A percentile compares a stretch with the other conserved stretches of the same genome.
Conservation (phyloP, 2,888 invertebrate species). For the Platypus cylindrus region DNA sequence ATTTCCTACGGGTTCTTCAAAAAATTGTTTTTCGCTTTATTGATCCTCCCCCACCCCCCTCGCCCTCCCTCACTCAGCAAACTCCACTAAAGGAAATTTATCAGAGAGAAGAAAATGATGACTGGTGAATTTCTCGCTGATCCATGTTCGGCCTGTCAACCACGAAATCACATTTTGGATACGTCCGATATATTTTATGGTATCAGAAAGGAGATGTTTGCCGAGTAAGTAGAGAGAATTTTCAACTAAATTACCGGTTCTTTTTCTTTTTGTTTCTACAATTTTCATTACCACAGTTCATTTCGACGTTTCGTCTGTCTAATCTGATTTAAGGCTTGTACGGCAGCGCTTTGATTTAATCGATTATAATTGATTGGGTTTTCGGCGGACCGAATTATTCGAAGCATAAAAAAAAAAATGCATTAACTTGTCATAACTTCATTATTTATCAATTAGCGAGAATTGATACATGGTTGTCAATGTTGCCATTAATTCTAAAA, state of each 20-base stretch:
- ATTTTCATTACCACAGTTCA: background rate
- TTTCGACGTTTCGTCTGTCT: no score
- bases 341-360: no score
- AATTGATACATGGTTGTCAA: no score
- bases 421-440: no score
- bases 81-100: no score
- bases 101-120: constrained; percentile 11
- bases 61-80: background rate
- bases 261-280: background rate
- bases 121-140: constrained; percentile 6
- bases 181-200: constrained; percentile 4
- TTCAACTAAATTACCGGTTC: background rate
- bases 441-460: no score
- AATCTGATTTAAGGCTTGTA: no score
- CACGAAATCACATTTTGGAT: constrained; percentile 1
- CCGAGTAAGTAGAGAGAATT: constrained; percentile 4
- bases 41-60: background rate
- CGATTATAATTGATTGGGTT: no score
- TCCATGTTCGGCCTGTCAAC: constrained; percentile 1
- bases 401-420: no score
- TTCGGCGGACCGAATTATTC: no score
- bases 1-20: no score
- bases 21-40: background rate
- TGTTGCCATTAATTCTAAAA: no score
- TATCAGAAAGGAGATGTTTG: constrained; percentile 4